Conservation (phyloP, 2,113 vertebrate genomes). For the Ammospiza caudacuta region DNA sequence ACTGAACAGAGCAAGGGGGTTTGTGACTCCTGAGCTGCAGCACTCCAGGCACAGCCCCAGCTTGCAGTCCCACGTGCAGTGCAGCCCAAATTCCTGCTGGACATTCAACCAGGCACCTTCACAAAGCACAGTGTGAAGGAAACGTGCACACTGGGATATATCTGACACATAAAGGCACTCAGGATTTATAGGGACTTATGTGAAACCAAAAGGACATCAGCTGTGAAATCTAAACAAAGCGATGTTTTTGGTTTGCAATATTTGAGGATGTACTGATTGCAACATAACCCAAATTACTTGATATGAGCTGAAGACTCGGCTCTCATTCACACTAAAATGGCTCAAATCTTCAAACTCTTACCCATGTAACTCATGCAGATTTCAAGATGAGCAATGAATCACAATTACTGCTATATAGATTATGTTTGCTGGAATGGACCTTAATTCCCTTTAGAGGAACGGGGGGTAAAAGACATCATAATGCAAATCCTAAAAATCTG, state of each 20-base stretch:
- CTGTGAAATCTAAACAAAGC: conserved; percentile 48
- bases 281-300: background rate
- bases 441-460: background rate
- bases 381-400: background rate
- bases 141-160: background rate
- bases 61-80: background rate
- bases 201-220: background rate
- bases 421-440: background rate
- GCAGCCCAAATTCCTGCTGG: background rate
- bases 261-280: conserved; percentile 40
- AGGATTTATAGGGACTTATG: background rate
- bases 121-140: conserved; percentile 51
- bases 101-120: conserved; percentile 11
- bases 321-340: background rate
- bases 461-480: background rate
- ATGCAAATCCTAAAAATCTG: background rate
- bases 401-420: background rate
- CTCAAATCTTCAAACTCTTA: background rate
- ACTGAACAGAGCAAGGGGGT: conserved; percentile 46
- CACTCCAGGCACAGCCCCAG: conserved; percentile 32
- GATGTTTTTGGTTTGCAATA: conserved; percentile 44
- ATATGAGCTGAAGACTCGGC: background rate
- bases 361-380: background rate
- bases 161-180: background rate
- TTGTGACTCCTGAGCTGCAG: conserved; percentile 62